phyloP scores from a whole-genome alignment of 2,113 vertebrate species.

The Phrynosoma platyrhinos region DNA sequence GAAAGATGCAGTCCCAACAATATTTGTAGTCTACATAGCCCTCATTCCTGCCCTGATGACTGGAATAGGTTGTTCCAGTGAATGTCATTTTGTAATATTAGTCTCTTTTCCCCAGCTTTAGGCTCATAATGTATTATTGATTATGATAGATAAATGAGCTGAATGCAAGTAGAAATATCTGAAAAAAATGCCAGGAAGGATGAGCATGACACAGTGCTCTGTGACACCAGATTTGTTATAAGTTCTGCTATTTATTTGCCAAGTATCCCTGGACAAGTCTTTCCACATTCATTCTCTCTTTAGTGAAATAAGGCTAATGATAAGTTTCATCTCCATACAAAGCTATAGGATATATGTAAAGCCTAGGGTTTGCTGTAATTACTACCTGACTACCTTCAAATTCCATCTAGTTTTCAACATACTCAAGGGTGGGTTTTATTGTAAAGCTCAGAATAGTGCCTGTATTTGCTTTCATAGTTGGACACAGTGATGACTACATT shows the following conservation, averaged over 20 bases:
- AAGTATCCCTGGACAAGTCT: accelerated
- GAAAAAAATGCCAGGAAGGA: not conserved
- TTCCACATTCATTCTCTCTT: accelerated
- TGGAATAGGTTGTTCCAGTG: not conserved
- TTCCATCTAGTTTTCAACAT: not conserved
- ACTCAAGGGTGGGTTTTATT: constrained; percentile 50
- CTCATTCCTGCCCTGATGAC: too few species aligned
- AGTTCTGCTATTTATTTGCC: not conserved
- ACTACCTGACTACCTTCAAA: not conserved
- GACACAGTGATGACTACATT: not conserved
- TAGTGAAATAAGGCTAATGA: accelerated
- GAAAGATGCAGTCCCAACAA: too few species aligned
- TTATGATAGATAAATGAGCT: not conserved
- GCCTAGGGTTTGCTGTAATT: not conserved
- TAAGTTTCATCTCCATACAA: not conserved
- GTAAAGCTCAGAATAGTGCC: not conserved
- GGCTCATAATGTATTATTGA: not conserved
- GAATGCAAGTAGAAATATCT: not conserved
- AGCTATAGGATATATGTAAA: not conserved
- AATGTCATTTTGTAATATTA: not conserved
- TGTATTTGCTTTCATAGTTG: constrained; percentile 48
- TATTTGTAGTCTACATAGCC: too few species aligned
- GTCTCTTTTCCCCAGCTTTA: not conserved
- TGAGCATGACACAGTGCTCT: not conserved
- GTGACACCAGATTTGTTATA: not conserved